Evolutionary conservation across 2,888 invertebrate species (phyloP).

Genomic region (Hydrotaea cyrtoneurina): DNA sequence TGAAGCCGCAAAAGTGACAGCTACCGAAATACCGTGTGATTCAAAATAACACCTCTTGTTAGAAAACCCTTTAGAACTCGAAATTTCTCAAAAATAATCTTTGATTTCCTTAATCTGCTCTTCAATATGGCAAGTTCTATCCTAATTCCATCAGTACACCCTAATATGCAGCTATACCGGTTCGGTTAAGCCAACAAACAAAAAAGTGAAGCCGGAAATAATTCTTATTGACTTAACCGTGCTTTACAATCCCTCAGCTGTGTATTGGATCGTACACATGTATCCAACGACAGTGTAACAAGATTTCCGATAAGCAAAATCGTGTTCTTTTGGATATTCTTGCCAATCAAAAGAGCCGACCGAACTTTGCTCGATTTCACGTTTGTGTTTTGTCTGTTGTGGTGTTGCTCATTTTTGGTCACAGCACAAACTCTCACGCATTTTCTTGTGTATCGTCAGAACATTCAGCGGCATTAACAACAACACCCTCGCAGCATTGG

Average conservation of each 20-base stretch:
- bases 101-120: too few species aligned
- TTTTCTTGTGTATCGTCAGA: neutral
- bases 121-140: too few species aligned
- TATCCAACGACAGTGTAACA: neutral
- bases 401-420: conserved; percentile 19
- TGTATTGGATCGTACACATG: neutral
- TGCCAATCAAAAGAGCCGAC: conserved; percentile 18
- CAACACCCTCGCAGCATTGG: too few species aligned
- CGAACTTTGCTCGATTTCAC: neutral
- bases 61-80: too few species aligned
- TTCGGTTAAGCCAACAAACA: neutral
- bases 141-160: too few species aligned
- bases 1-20: too few species aligned
- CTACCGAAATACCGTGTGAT: too few species aligned
- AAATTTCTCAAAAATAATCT: too few species aligned
- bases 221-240: neutral
- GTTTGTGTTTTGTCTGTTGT: neutral
- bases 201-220: conserved; percentile 6
- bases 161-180: neutral
- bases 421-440: conserved; percentile 51
- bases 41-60: too few species aligned
- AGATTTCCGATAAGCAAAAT: neutral
- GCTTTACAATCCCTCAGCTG: neutral
- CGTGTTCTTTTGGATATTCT: neutral
- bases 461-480: conserved; percentile 44